Evolutionary conservation across 2,113 vertebrate species (phyloP).

Genomic region (Ophthalmotilapia sp.): DNA sequence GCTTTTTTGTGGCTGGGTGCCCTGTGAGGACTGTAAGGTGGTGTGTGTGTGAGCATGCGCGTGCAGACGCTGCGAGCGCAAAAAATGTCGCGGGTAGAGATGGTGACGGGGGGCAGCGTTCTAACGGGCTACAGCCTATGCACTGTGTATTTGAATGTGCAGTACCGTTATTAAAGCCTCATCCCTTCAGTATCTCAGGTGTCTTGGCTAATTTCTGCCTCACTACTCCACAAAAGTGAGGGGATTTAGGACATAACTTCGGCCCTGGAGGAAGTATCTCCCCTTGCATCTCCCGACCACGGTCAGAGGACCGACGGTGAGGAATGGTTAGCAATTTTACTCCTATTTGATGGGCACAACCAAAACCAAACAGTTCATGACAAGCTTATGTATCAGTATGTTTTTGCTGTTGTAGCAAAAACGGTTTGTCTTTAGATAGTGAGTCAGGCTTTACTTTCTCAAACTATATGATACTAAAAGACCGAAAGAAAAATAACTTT

Average conservation of each 20-base stretch:
- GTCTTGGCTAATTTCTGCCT: neutral
- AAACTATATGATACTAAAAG: neutral
- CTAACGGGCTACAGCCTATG: neutral
- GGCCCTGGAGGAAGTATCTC: neutral
- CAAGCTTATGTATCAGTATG: neutral
- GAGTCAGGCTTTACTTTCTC: neutral
- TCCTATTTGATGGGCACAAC: neutral
- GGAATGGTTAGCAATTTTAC: neutral
- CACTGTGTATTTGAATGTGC: neutral
- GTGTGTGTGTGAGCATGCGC: neutral
- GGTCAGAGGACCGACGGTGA: neutral
- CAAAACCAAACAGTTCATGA: neutral
- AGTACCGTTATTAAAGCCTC: neutral
- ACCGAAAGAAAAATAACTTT: neutral
- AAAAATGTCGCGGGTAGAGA: fast-evolving
- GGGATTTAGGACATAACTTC: neutral
- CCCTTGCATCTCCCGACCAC: neutral
- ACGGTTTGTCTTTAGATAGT: neutral
- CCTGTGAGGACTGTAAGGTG: neutral
- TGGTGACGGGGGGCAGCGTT: neutral
- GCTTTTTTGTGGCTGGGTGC: neutral
- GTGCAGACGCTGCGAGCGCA: fast-evolving
- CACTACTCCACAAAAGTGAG: neutral
- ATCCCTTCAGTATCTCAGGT: neutral
- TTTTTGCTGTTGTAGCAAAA: neutral